Evolutionary conservation across 2,888 invertebrate genomes (phyloP).

Genomic region (Hyppa rectilinea): DNA sequence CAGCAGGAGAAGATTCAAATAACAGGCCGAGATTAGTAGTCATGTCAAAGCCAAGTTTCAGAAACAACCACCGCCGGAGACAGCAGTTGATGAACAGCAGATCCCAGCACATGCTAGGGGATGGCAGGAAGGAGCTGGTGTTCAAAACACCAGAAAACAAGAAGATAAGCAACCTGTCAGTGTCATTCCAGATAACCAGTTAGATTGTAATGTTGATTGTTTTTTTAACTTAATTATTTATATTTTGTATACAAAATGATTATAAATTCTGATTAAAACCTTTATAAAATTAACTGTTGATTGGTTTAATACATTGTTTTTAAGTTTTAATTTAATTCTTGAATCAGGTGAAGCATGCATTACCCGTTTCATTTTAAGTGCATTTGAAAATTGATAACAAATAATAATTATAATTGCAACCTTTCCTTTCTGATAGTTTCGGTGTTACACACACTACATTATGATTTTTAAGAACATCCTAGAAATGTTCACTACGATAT

Average conservation of each 20-base stretch:
- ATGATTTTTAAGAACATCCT: background rate
- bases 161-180: constrained; percentile 79
- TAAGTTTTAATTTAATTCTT: background rate
- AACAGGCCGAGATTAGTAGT: constrained; percentile 62
- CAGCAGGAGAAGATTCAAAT: constrained; percentile 60
- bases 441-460: background rate
- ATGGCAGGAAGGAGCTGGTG: constrained; percentile 77
- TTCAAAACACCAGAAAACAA: constrained; percentile 76
- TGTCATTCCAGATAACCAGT: constrained; percentile 76
- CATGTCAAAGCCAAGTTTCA: constrained; percentile 52
- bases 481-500: background rate
- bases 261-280: constrained; percentile 37
- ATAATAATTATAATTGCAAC: background rate
- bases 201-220: constrained; percentile 59
- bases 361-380: background rate
- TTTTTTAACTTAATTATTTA: constrained; percentile 51
- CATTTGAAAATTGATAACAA: constrained; percentile 16
- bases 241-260: too few relatives aligned
- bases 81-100: constrained; percentile 61
- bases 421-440: background rate
- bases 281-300: background rate
- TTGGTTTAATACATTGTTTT: constrained; percentile 13
- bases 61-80: background rate
- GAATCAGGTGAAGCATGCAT: background rate
- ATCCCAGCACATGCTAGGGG: constrained; percentile 56